Base-by-base conservation (phyloP, 1,140 invertebrate species). In the Dufourea novaeangliae region DNA sequence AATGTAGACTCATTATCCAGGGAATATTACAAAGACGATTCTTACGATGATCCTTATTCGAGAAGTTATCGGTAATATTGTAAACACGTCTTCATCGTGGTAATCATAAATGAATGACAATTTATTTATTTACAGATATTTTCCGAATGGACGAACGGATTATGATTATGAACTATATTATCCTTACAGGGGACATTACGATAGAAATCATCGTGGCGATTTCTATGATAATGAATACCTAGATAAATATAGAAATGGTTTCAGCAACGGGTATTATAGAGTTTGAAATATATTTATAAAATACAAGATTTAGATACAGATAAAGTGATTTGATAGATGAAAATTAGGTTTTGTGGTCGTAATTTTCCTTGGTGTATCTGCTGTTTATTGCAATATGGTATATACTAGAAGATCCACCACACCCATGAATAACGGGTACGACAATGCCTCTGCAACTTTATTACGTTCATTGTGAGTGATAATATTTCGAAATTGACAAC, bases 331-430 rank as follows among this genome's bases (percentile, higher is more conserved):
- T n/a, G 1, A 20, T 46, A 1, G 14, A 41, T 34, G 62, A 46
- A 61, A 61, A 46, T 10, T 22, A 14, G 78, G 17, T 77, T 79
- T 34, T 74, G 37, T 57, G 27, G 0, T 44, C 63, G 46, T 50
- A 17, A 50, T 41, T 34, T 17, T 32, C 25, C 12, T 3, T 14
- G 22, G 7, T 34, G 27, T 32, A 1, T n/a, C 17, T 56, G 14
- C 14, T 46, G 29, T 70, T 83, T 64, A 78, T 63, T 77, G 88
- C 34, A 88, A 61, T 81, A 84, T 83, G 17, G 76, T 75, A 46
- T 91, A 91, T 12, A 87, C 84, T 39, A 89, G 32, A 27, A 88
- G 64, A 46, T 91, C 90, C 78, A 90, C 52, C 8, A 71, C 32
- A 6, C 71, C 46, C 78, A 91, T 85, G 50, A 90, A 87, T 50